Conservation (phyloP, 2,113 vertebrate species). For the Cyphomyrus discorhynchus region DNA sequence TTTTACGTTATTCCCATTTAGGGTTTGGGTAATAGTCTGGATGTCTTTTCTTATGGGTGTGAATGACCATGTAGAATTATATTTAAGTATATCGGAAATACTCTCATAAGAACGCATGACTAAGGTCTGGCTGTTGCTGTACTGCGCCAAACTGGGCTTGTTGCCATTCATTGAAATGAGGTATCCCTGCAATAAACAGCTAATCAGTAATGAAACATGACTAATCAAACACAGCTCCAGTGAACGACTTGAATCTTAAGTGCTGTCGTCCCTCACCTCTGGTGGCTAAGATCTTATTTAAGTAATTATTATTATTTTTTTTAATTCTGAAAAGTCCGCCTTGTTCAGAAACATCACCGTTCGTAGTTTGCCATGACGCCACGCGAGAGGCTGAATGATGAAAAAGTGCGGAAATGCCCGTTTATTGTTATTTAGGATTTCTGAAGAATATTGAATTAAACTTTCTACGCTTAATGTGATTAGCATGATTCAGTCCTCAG, state of each 20-base stretch:
- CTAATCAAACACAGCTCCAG: background rate
- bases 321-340: background rate
- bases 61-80: background rate
- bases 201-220: conserved; percentile 2
- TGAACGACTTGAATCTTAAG: background rate
- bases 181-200: background rate
- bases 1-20: background rate
- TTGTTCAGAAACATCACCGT: background rate
- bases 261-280: background rate
- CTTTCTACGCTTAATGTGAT: background rate
- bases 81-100: background rate
- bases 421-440: background rate
- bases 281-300: background rate
- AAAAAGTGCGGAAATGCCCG: background rate
- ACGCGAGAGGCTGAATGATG: background rate
- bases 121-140: background rate
- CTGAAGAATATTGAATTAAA: background rate
- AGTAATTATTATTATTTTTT: background rate
- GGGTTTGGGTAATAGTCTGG: background rate
- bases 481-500: background rate
- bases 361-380: background rate
- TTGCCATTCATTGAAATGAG: background rate
- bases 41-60: background rate
- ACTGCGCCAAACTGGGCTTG: background rate
- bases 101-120: background rate